Percentiles rank a stretch among this genome's conserved stretches.
Evolutionary conservation across 2,888 invertebrate species (phyloP).

Genomic region (Spisula solida): DNA sequence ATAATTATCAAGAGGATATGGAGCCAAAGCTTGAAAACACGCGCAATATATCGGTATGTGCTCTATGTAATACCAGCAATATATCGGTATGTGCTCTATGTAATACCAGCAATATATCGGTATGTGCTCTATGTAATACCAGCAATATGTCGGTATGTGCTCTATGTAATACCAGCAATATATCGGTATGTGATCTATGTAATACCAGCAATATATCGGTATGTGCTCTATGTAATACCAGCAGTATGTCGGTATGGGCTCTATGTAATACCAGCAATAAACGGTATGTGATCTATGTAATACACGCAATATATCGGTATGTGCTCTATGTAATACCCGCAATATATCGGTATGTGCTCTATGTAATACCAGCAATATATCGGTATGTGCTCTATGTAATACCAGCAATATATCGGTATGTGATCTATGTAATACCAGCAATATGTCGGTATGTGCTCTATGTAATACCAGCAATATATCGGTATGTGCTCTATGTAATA

Average conservation of each 20-base stretch:
- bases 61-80: neutral
- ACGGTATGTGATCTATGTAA: neutral
- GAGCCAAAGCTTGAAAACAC: neutral
- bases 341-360: too few species aligned
- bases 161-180: neutral
- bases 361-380: too few species aligned
- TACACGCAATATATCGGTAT: neutral
- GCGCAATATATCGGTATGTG: neutral
- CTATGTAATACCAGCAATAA: neutral
- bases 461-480: neutral
- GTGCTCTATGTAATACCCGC: too few species aligned
- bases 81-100: neutral
- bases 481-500: neutral
- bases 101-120: neutral
- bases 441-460: neutral
- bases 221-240: neutral
- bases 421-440: neutral
- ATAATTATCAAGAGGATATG: conserved; percentile 7
- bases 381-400: too few species aligned
- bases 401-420: too few species aligned
- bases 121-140: neutral
- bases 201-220: neutral
- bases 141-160: neutral
- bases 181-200: neutral
- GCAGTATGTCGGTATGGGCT: neutral